These are phyloP conservation scores for Clarias fuscus DNA, from an alignment of 2,797 vertebrate genomes.

Conservation along the genomic window DNA sequence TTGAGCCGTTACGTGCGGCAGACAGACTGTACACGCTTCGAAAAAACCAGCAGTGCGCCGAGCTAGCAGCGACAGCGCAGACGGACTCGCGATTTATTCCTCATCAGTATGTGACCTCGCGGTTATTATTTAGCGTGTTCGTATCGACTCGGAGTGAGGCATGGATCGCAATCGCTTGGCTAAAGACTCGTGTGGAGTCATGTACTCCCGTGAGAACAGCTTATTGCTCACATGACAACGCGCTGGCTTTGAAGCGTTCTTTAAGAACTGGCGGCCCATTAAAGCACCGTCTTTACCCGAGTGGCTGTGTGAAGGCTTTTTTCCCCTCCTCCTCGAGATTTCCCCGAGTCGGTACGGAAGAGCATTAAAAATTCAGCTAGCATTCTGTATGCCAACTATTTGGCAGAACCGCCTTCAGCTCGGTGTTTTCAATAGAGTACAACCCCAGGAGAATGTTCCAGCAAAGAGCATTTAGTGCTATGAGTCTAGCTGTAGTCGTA, in stretches of 20 bases:
- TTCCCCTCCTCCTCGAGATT: neutral
- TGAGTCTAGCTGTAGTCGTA: constrained; percentile 48
- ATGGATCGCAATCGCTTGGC: constrained; percentile 71
- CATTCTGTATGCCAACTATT: constrained; percentile 22
- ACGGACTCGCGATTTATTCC: constrained; percentile 30
- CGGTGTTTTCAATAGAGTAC: constrained; percentile 13
- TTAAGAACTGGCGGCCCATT: constrained; percentile 34
- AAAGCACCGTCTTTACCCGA: constrained; percentile 38
- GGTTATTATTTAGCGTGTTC: constrained; percentile 82
- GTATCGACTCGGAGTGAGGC: constrained; percentile 66
- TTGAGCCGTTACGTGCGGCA: constrained; percentile 43
- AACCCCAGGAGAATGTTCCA: constrained; percentile 11
- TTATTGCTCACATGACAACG: constrained; percentile 58
- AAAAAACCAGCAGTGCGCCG: constrained; percentile 14
- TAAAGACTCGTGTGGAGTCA: constrained; percentile 74
- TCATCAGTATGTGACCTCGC: constrained; percentile 76
- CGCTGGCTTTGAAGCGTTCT: constrained; percentile 22
- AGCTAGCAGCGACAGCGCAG: constrained; percentile 22
- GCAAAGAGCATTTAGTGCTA: constrained; percentile 39
- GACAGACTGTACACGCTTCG: constrained; percentile 25
- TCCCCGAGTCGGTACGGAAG: neutral
- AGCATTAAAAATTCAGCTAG: constrained; percentile 21
- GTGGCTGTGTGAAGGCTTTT: constrained; percentile 1
- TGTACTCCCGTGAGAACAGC: constrained; percentile 67
- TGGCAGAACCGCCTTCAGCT: constrained; percentile 20